These are phyloP conservation scores for Temnothorax curvispinosus DNA, from an alignment of 1,140 invertebrate species.

Conservation along the genomic window DNA sequence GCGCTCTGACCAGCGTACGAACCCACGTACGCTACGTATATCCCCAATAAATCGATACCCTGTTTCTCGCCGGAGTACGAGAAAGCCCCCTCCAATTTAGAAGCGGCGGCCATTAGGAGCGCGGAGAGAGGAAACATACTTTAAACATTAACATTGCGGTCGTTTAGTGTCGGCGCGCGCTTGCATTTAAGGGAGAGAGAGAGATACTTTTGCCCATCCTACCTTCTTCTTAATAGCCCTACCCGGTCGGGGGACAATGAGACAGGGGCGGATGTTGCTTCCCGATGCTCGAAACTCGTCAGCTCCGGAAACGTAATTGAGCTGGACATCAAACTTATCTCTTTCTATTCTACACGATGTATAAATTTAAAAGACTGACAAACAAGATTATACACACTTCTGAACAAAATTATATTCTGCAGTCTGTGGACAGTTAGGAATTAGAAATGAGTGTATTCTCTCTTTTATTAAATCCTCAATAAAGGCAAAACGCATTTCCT, in stretches of 20 bases:
- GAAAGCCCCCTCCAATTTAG: constrained; percentile 61
- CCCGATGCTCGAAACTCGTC: neutral
- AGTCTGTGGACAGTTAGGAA: neutral
- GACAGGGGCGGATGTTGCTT: constrained; percentile 3
- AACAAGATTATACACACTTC: neutral
- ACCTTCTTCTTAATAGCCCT: constrained; percentile 52
- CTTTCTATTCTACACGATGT: neutral
- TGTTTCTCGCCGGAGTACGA: neutral
- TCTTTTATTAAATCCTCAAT: neutral
- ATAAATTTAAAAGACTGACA: neutral
- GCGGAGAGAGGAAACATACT: constrained; percentile 71
- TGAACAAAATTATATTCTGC: neutral
- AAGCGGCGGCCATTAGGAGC: constrained; percentile 65
- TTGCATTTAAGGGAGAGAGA: constrained; percentile 18
- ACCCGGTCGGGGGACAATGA: constrained; percentile 57
- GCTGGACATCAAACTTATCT: neutral
- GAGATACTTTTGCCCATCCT: constrained; percentile 19
- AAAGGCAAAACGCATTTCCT: neutral
- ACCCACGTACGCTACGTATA: neutral
- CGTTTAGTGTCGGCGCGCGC: constrained; percentile 55
- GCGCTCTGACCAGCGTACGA: constrained; percentile 19
- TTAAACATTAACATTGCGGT: constrained; percentile 73
- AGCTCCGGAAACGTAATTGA: neutral
- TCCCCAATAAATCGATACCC: constrained; percentile 45
- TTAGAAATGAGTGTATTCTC: neutral